Conservation (phyloP, 2,797 vertebrate species). For the Sparidentex hasta region DNA sequence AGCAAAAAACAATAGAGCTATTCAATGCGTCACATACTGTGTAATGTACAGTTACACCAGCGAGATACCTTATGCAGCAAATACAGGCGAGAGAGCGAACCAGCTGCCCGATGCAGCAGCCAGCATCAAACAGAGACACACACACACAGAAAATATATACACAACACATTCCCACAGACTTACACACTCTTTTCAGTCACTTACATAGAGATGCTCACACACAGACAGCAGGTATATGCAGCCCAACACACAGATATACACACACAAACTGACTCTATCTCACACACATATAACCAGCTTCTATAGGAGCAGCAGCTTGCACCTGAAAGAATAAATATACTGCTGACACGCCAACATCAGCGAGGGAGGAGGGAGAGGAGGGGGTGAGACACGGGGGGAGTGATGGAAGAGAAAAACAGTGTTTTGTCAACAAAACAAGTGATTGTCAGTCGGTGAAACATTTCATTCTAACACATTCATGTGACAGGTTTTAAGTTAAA, state of each 20-base stretch:
- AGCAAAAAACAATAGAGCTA: slow-evolving; percentile 67
- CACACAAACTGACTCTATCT: slow-evolving; percentile 14
- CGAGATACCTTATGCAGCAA: slow-evolving; percentile 64
- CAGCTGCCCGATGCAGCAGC: slow-evolving; percentile 51
- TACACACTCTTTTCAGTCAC: slow-evolving; percentile 3
- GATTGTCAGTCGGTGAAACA: slow-evolving; percentile 11
- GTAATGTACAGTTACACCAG: slow-evolving; percentile 33
- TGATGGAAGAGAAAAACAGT: slow-evolving; percentile 32
- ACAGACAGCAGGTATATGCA: slow-evolving; percentile 30
- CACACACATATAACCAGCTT: not conserved
- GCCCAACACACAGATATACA: slow-evolving; percentile 11
- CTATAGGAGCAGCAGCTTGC: slow-evolving; percentile 59
- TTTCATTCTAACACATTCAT: not conserved
- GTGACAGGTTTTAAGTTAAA: not conserved
- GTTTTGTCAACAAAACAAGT: slow-evolving; percentile 22
- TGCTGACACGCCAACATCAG: slow-evolving; percentile 71
- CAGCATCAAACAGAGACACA: slow-evolving; percentile 17
- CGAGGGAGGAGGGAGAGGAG: not conserved
- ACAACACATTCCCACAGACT: slow-evolving; percentile 18
- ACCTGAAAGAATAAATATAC: slow-evolving; percentile 65
- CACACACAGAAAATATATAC: slow-evolving; percentile 1
- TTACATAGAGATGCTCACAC: not conserved
- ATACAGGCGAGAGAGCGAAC: slow-evolving; percentile 38
- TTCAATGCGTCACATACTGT: slow-evolving; percentile 54
- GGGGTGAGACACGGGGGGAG: slow-evolving; percentile 1